Evolutionary conservation across 2,113 vertebrate genomes (phyloP).

Genomic region (Nibea coibor): DNA sequence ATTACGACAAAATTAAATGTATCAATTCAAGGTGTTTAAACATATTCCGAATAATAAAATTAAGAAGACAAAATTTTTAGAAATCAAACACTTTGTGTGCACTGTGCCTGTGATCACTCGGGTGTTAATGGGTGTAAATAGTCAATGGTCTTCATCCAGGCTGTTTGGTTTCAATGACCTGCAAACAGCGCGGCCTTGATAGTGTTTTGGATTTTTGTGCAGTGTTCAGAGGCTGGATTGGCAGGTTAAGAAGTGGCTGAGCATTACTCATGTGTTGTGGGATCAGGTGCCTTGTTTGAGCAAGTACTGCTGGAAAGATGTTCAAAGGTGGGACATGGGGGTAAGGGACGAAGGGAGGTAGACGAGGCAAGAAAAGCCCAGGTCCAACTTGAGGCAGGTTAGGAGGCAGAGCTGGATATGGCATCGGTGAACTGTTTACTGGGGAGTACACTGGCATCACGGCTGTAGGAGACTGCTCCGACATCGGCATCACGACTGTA

Average conservation of each 20-base stretch:
- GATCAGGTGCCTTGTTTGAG: conserved; percentile 13
- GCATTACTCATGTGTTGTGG: conserved; percentile 8
- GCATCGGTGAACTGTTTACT: conserved; percentile 11
- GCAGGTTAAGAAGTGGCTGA: not conserved
- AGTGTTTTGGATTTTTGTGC: conserved; percentile 31
- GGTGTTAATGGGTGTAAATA: not conserved
- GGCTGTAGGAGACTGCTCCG: not conserved
- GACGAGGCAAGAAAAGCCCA: conserved; percentile 24
- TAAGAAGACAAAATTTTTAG: not conserved
- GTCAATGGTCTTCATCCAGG: not conserved
- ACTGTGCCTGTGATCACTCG: not conserved
- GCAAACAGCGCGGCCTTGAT: conserved; percentile 67
- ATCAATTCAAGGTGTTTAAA: not conserved
- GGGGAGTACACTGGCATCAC: conserved; percentile 32
- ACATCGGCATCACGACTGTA: too few species aligned
- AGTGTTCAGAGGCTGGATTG: conserved; percentile 6
- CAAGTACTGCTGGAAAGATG: conserved; percentile 18
- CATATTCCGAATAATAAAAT: not conserved
- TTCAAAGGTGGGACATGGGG: conserved; percentile 28
- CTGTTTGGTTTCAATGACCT: conserved; percentile 68
- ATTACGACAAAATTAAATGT: not conserved
- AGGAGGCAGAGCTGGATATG: conserved; percentile 25
- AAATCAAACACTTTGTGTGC: not conserved
- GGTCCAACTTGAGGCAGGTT: not conserved
- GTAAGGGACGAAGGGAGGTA: conserved; percentile 22